Percentiles rank a stretch among this genome's conserved stretches.
Conservation (phyloP, 92 coral and sea anemone genomes). For the Umimayanthus kanabou region DNA sequence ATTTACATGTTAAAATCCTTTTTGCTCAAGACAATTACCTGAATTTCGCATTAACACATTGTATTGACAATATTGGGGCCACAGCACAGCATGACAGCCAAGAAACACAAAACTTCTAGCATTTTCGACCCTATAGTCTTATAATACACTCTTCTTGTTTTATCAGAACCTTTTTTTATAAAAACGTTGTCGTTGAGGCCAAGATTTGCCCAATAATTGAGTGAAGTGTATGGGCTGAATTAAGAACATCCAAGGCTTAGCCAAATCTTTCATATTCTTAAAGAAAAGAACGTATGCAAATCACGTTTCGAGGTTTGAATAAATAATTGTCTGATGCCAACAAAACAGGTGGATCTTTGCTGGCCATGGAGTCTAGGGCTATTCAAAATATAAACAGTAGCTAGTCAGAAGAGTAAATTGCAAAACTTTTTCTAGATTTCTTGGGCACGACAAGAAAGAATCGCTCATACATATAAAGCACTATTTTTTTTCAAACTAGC, state of each 20-base stretch:
- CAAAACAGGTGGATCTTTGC: slow-evolving; percentile 24
- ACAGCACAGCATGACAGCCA: background rate
- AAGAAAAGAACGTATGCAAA: slow-evolving; percentile 1
- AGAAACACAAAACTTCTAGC: background rate
- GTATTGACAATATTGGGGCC: background rate
- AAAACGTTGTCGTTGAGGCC: too few relatives aligned
- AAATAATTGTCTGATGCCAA: background rate
- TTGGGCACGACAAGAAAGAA: too few relatives aligned
- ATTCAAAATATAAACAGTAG: background rate
- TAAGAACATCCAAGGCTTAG: too few relatives aligned
- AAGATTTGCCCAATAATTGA: background rate
- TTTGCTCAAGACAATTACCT: background rate
- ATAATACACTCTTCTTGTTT: too few relatives aligned
- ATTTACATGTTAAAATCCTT: background rate
- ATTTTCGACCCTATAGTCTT: too few relatives aligned
- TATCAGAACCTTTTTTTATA: too few relatives aligned
- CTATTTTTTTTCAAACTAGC: too few relatives aligned
- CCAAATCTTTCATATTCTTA: too few relatives aligned
- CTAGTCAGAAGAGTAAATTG: background rate
- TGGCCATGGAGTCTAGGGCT: background rate
- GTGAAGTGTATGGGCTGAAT: background rate
- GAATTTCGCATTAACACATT: background rate
- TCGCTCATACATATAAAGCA: too few relatives aligned
- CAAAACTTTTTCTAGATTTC: background rate
- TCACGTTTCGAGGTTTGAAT: background rate